Evolutionary conservation across 2,888 invertebrate species (phyloP).

Genomic region (Bombyx huttoni): DNA sequence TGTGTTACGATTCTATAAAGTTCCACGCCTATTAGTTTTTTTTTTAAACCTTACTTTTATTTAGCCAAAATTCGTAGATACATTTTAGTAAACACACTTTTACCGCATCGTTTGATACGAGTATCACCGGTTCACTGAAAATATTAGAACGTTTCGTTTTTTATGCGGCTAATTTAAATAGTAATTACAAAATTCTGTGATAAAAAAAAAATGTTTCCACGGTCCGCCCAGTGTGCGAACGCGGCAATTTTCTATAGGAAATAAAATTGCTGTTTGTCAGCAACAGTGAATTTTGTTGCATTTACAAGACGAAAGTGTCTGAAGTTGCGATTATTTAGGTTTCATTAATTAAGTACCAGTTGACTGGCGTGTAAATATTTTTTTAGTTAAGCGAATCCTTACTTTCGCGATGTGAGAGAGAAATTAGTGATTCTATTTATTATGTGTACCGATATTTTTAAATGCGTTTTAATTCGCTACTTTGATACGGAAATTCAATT

Average conservation of each 20-base stretch:
- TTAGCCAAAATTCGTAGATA: too few species aligned
- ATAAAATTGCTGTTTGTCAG: constrained; percentile 19
- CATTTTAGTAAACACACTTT: too few species aligned
- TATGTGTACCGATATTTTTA: constrained; percentile 12
- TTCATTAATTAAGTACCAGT: constrained; percentile 1
- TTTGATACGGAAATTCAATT: not conserved
- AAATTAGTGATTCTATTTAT: constrained; percentile 9
- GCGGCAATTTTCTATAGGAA: constrained; percentile 15
- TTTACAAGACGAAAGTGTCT: constrained; percentile 9
- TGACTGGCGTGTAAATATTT: constrained; percentile 29
- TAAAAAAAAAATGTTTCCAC: constrained; percentile 14
- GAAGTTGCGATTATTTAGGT: not conserved
- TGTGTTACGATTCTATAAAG: not conserved
- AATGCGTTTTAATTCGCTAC: not conserved
- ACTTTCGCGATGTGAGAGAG: constrained; percentile 12
- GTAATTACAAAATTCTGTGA: not conserved
- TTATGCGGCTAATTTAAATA: not conserved
- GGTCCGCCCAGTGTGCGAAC: constrained; percentile 19
- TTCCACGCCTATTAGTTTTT: not conserved
- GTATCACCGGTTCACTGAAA: too few species aligned
- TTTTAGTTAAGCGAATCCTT: constrained; percentile 4
- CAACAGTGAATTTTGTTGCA: constrained; percentile 19
- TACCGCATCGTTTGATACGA: too few species aligned
- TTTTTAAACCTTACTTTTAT: not conserved
- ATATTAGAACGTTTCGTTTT: too few species aligned